Base-by-base conservation (phyloP, 1,140 invertebrate genomes). In the Trichogramma pretiosum region DNA sequence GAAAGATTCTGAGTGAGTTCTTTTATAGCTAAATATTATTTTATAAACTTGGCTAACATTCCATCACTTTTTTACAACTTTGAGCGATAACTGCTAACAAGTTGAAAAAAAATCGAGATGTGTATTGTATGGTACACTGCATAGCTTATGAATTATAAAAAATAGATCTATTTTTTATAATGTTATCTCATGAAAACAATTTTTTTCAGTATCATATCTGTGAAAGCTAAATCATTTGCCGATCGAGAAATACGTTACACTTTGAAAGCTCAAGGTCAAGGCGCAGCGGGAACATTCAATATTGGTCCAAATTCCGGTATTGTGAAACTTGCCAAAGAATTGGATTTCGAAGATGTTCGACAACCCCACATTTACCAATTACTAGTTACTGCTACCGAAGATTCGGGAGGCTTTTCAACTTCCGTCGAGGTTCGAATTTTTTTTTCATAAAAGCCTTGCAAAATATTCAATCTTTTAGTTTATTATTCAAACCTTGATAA, bases 211-310 rank as follows among this genome's bases (percentile, higher is more conserved):
- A 94, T 95, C 32, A 94, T 95, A 67, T 93, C 90, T 32, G 90
- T 95, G 46, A 94, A 94, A 74, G 91, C 92, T 1, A 94, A 94
- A 68, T 94, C 91, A 5, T 95, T 95, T 68, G 91, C 92, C 41
- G 91, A 94, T 71, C 81, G 91, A 26, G 90, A 94, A 67, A 95
- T 95, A 54, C 80, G 90, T 3, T 95, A 95, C 70, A 94, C 91
- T 0, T 62, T 95, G 49, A 92, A 93, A 71, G 90, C 90, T 3
- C 86, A 93, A 74, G 90, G 90, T 5, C 89, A 91, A 73, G 92
- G 91, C 3, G 89, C 90, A 5, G 89, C 90, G 9, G 91, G 91
- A 16, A 95, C 91, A 1, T 95, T 95, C 61, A 95, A 93, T 67
- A 94, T 95, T 59, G 91, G 89, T 3, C 87, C 91, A 5, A 89